Evolutionary conservation across 2,797 vertebrate genomes (phyloP).

Genomic region (Sebastes minor): DNA sequence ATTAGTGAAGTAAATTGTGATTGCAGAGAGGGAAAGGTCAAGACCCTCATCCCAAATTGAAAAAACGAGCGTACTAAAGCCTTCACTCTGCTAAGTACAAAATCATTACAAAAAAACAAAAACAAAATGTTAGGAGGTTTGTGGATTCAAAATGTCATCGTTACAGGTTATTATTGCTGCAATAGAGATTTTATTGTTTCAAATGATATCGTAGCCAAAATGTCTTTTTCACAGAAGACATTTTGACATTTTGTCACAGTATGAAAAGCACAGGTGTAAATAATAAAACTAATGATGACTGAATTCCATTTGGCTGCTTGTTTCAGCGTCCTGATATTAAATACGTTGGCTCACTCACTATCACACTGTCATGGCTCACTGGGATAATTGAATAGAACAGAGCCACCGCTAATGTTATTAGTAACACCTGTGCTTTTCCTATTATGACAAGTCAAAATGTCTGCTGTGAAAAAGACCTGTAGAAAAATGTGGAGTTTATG

Average conservation of each 20-base stretch:
- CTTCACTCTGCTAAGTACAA: neutral
- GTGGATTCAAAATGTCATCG: neutral
- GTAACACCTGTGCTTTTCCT: neutral
- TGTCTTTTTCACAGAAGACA: neutral
- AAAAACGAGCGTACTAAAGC: neutral
- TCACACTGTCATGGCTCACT: neutral
- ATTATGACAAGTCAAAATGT: neutral
- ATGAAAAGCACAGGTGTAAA: conserved; percentile 6
- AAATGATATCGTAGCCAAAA: neutral
- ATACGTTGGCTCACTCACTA: neutral
- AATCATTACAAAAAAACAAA: neutral
- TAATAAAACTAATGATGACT: neutral
- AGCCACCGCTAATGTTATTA: neutral
- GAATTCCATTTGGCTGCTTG: neutral
- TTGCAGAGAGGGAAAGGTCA: neutral
- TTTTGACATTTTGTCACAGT: neutral
- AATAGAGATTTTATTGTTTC: neutral
- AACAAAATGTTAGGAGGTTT: neutral
- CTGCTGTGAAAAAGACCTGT: neutral
- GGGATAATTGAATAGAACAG: neutral
- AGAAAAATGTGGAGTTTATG: neutral
- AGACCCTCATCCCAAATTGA: neutral
- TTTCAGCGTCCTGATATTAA: neutral
- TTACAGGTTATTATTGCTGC: neutral
- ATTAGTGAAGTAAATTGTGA: neutral